phyloP scores from a whole-genome alignment of 1,140 invertebrate genomes.

The Temnothorax longispinosus region DNA sequence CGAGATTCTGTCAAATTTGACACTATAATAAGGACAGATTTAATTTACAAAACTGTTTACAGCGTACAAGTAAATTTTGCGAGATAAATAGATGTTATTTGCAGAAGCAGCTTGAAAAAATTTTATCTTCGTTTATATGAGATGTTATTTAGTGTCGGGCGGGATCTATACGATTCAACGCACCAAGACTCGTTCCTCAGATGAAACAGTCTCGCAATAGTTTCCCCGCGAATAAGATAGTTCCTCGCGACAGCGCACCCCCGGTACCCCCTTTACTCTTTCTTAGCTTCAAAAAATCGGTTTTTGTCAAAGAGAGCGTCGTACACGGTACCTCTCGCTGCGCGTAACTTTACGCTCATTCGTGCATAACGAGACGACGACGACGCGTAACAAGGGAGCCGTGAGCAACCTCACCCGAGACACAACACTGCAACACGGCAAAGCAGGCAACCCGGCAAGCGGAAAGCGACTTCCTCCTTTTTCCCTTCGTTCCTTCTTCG shows the following conservation, averaged over 20 bases:
- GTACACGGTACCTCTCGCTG: constrained; percentile 21
- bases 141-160: neutral
- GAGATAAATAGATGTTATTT: neutral
- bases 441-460: neutral
- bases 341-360: constrained; percentile 65
- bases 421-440: neutral
- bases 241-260: neutral
- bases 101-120: neutral
- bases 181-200: neutral
- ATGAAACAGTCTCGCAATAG: neutral
- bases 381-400: constrained; percentile 45
- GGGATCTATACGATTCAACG: neutral
- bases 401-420: constrained; percentile 43
- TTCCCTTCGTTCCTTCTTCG: constrained; percentile 12
- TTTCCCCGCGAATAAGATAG: neutral
- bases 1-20: neutral
- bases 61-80: neutral
- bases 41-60: neutral
- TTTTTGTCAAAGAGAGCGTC: constrained; percentile 34
- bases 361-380: constrained; percentile 65
- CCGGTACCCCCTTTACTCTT: neutral
- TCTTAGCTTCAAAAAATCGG: constrained; percentile 38
- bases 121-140: neutral
- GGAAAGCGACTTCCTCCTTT: constrained; percentile 24
- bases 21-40: neutral